Evolutionary conservation across 1,140 invertebrate species (phyloP).

Genomic region (Bacillus rossius): DNA sequence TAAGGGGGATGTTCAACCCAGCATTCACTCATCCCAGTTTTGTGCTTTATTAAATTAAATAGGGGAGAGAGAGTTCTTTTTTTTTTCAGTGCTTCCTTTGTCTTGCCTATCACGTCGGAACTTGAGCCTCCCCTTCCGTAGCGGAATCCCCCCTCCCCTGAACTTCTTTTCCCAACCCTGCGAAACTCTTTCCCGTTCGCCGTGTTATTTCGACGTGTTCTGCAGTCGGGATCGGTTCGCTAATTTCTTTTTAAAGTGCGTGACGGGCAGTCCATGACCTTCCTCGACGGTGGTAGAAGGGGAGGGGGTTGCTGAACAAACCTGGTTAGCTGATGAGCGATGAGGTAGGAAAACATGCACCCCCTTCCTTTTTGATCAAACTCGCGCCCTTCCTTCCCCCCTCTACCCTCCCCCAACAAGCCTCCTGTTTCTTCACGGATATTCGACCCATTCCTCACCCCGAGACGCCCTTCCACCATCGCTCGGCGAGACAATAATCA

Average conservation of each 20-base stretch:
- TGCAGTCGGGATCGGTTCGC: not conserved
- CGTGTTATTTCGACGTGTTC: conserved; percentile 1
- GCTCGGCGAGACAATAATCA: no score
- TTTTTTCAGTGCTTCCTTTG: not conserved
- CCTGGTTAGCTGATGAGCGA: conserved; percentile 4
- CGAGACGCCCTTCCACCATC: no score
- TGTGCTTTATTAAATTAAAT: conserved; percentile 4
- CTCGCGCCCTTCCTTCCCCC: no score
- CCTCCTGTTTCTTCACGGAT: no score
- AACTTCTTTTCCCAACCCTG: no score
- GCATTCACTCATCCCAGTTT: not conserved
- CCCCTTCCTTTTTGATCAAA: no score
- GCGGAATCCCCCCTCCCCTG: no score
- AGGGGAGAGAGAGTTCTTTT: not conserved
- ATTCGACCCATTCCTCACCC: no score
- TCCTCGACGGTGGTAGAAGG: no score
- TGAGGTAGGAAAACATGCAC: conserved; percentile 1
- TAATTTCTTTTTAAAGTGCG: conserved; percentile 7
- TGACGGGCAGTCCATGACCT: not conserved
- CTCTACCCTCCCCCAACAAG: no score
- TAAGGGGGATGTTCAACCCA: no score
- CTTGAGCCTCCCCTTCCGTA: not conserved
- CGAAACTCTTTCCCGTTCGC: no score
- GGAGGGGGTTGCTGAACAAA: not conserved
- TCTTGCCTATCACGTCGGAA: conserved; percentile 1